Conservation (phyloP, 2,113 vertebrate species). For the Pithys albifrons region DNA sequence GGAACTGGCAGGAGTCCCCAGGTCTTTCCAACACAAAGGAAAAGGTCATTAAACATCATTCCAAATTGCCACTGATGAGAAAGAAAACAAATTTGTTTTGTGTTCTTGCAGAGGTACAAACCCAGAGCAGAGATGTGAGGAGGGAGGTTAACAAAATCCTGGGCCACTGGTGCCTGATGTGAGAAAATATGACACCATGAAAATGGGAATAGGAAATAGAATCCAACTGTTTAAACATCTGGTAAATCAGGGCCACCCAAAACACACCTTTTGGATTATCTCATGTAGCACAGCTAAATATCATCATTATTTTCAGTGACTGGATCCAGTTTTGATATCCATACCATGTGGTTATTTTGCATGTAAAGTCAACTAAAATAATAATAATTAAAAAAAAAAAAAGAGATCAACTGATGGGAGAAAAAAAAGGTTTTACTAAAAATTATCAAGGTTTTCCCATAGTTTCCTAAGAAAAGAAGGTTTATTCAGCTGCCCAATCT, state of each 20-base stretch:
- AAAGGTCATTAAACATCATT: accelerated
- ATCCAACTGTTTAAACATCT: neutral
- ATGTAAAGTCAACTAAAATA: neutral
- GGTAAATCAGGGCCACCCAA: neutral
- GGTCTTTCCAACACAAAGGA: neutral
- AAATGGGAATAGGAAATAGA: neutral
- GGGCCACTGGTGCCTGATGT: neutral
- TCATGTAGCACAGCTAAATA: neutral
- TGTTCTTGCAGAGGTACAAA: neutral
- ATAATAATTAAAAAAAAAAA: neutral
- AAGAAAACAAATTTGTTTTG: neutral
- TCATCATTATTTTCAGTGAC: neutral
- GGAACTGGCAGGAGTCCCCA: neutral
- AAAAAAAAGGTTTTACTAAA: neutral
- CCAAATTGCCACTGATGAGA: neutral
- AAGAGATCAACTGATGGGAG: too few species aligned
- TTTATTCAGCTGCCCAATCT: too few species aligned
- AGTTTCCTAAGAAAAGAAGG: too few species aligned
- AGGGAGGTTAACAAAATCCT: neutral
- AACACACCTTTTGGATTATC: neutral
- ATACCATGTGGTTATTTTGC: neutral
- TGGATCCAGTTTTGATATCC: neutral
- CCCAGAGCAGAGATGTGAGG: neutral
- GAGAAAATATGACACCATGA: neutral
- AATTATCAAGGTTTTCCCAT: neutral